phyloP scores from a whole-genome alignment of 2,113 vertebrate genomes.

The Genyomyrus donnyi region DNA sequence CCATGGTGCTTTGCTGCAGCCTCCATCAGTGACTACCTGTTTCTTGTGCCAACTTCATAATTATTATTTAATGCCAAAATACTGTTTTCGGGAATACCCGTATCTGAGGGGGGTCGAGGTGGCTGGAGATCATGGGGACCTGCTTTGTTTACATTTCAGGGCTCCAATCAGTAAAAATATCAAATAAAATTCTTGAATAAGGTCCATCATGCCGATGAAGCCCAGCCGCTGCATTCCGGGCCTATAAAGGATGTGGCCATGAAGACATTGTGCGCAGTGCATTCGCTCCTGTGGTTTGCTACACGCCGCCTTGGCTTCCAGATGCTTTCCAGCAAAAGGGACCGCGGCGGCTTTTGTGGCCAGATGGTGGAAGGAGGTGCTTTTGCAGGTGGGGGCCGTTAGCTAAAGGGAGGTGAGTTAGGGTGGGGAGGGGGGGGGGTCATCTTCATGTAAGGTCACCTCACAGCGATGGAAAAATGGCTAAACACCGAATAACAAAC shows the following conservation, averaged over 20 bases:
- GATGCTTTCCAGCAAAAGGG: slow-evolving; percentile 41
- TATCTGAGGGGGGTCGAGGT: slow-evolving; percentile 20
- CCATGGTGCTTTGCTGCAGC: background rate
- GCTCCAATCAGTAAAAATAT: background rate
- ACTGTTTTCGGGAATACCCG: background rate
- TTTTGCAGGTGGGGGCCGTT: background rate
- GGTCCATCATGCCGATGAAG: background rate
- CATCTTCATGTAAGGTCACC: background rate
- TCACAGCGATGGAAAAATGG: background rate
- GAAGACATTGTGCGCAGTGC: background rate
- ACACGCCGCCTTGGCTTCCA: slow-evolving; percentile 1
- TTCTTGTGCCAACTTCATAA: background rate
- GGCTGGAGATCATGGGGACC: slow-evolving; percentile 19
- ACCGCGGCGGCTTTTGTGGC: slow-evolving; percentile 34
- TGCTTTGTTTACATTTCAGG: slow-evolving; percentile 32
- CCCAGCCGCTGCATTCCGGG: too few relatives aligned
- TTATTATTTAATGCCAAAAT: background rate
- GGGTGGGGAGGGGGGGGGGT: background rate
- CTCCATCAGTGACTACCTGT: background rate
- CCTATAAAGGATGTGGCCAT: background rate
- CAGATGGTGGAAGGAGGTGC: slow-evolving; percentile 45
- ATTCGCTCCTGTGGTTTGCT: background rate
- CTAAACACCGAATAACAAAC: background rate
- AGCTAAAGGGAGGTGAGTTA: background rate
- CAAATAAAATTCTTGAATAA: background rate